A percentile compares a stretch with the other conserved stretches of the same genome.
Evolutionary conservation across 2,797 vertebrate species (phyloP).

Genomic region (Poecilia wingei): DNA sequence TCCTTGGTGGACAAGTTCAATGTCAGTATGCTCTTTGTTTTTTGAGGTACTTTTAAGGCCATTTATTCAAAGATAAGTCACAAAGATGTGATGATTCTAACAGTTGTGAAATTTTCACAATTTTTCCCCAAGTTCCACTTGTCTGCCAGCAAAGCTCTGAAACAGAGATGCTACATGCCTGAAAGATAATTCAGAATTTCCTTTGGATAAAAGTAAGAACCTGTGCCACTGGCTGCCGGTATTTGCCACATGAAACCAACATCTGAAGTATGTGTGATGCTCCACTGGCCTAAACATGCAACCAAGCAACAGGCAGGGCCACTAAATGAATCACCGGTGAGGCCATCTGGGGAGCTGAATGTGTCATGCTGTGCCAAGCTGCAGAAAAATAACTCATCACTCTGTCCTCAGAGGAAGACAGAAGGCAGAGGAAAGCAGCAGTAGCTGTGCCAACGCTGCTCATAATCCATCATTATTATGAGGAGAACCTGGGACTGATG

Average conservation of each 20-base stretch:
- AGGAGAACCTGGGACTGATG: background rate
- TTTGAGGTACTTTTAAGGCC: background rate
- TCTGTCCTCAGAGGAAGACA: conserved; percentile 45
- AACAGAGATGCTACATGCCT: background rate
- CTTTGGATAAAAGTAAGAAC: background rate
- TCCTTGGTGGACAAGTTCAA: background rate
- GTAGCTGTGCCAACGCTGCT: background rate
- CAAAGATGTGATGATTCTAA: background rate
- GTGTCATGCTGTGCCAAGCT: conserved; percentile 70
- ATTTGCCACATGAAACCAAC: background rate
- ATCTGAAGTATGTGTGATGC: conserved; percentile 46
- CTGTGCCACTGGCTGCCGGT: background rate
- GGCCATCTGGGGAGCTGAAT: conserved; percentile 74
- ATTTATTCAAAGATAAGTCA: background rate
- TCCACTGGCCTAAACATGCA: conserved; percentile 61
- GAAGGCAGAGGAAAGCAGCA: background rate
- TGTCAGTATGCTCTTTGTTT: background rate
- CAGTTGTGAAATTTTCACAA: background rate
- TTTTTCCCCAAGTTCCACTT: background rate
- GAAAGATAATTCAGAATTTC: background rate
- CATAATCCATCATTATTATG: conserved; percentile 26
- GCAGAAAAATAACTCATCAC: conserved; percentile 68
- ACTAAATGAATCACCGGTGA: conserved; percentile 74
- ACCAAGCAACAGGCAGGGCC: conserved; percentile 76
- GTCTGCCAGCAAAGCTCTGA: background rate